phyloP scores from a whole-genome alignment of 2,113 vertebrate genomes.

The Planiliza haematocheilus region DNA sequence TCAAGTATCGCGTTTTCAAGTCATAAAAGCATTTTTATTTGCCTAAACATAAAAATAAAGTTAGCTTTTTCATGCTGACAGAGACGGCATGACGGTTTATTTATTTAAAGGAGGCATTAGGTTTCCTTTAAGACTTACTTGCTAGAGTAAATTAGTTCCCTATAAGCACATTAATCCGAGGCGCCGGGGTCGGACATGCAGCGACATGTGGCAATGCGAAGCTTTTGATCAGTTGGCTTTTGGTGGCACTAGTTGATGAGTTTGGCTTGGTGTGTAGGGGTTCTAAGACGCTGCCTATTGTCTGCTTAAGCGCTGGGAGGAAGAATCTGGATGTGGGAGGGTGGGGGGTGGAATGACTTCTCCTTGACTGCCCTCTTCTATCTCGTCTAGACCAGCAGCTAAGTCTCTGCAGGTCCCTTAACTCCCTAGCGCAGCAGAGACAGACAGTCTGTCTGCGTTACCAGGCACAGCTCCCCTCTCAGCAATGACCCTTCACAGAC shows the following conservation, averaged over 20 bases:
- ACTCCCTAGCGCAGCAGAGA: conserved; percentile 68
- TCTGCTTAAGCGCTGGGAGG: conserved; percentile 30
- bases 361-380: conserved; percentile 50
- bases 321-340: conserved; percentile 34
- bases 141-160: not conserved
- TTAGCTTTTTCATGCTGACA: not conserved
- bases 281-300: conserved; percentile 41
- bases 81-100: too few relatives aligned
- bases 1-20: not conserved
- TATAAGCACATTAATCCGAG: not conserved
- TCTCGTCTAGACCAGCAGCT: conserved; percentile 64
- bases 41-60: not conserved
- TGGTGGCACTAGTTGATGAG: conserved; percentile 3
- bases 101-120: not conserved
- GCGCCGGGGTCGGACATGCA: not conserved
- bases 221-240: conserved; percentile 4
- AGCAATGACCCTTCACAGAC: conserved; percentile 67
- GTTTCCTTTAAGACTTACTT: not conserved
- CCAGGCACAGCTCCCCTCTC: conserved; percentile 47
- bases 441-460: conserved; percentile 79
- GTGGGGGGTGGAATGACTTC: conserved; percentile 50
- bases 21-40: not conserved
- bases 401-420: conserved; percentile 60
- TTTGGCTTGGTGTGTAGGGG: not conserved
- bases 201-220: not conserved